These are phyloP conservation scores for Teleogryllus occipitalis DNA, from an alignment of 1,140 invertebrate species.

Conservation along the genomic window DNA sequence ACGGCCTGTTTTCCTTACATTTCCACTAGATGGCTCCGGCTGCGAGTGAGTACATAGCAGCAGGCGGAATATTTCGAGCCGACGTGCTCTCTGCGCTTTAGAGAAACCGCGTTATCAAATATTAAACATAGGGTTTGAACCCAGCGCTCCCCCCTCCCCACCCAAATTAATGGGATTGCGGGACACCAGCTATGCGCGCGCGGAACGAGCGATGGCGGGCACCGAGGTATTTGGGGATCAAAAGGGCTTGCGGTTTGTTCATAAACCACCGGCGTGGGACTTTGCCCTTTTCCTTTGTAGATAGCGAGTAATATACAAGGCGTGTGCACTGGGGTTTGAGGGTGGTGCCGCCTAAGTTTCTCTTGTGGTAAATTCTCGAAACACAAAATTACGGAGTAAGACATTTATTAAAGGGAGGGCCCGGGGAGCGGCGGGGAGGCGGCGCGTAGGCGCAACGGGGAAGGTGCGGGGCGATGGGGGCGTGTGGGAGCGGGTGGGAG, in stretches of 20 bases:
- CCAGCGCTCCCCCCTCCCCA: not conserved
- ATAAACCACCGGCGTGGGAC: not conserved
- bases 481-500: no score
- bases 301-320: not conserved
- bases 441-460: no score
- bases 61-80: not conserved
- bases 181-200: slow-evolving; percentile 2
- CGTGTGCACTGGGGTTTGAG: not conserved
- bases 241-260: not conserved
- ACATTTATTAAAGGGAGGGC: not conserved
- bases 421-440: no score
- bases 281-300: not conserved
- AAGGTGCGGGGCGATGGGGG: no score
- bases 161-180: not conserved
- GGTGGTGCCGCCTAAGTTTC: not conserved
- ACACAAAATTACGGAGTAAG: slow-evolving; percentile 4
- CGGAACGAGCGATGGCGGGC: not conserved
- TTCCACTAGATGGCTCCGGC: not conserved
- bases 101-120: not conserved
- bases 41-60: not conserved
- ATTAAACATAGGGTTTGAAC: slow-evolving; percentile 1
- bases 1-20: not conserved
- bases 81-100: not conserved
- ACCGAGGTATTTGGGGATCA: not conserved
- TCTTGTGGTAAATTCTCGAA: not conserved